Evolutionary conservation across 2,797 vertebrate species (phyloP), one percentile per base, ranked within the genome.

Genomic region (Hippoglossus hippoglossus): DNA sequence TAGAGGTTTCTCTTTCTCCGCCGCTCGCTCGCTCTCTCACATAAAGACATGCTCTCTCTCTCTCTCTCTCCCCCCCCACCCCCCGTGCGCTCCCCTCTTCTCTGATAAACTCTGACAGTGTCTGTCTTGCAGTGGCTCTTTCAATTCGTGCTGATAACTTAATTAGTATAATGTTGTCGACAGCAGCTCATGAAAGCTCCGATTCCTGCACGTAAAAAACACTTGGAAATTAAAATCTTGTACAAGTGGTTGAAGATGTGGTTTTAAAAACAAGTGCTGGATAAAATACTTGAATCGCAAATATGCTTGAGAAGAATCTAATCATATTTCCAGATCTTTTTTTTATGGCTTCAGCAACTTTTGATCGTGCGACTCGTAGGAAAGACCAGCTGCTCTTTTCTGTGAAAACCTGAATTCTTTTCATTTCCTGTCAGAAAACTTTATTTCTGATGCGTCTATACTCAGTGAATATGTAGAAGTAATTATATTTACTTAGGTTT

Each of bases 1-100:
- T 85, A 68, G 58, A 73, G 79, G 79, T 78, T 76, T 55, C 52
- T 19, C 0, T 74, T 92, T 85, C 28, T 88, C 65, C 63, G 24
- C 50, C 8, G 0, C 55, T 75, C 21, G 34, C 65, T 68, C 24
- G 19, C 47, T 0, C 46, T 36, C 5, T 28, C 39, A 21, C 46
- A 13, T 16, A 18, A 25, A 70, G 47, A 5, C 66, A 12, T 9
- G 0, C 56, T 76, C 22, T 44, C 66, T 69, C 24, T 19, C 46
- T 0, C 46, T 25, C 25, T 57, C 47, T 22, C n/a, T 36, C 34
- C 3, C 10, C 34, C 11, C 34, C 8, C 34, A n/a, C 34, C 34
- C 2, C 34, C 34, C 8, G 34, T 36, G 34, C 34, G 10, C 34
- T 12, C 34, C 34, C 1, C 34, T 36, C 34, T 3, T 13, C 39